These are phyloP conservation scores for Magallana gigas DNA, from an alignment of 1,140 invertebrate species.

Conservation along the genomic window DNA sequence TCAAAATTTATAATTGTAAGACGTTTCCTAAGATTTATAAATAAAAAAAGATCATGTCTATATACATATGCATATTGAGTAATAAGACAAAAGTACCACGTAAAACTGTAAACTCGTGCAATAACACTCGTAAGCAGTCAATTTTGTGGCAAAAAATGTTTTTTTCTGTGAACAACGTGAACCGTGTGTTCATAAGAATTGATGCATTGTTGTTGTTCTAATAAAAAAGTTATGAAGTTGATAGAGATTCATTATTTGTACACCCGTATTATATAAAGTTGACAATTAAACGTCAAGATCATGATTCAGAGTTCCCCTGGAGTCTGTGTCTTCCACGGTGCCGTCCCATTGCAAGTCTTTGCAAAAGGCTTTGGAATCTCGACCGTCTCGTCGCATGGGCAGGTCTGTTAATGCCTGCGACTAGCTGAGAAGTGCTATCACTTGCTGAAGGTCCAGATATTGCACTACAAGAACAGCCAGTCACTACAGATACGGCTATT, in stretches of 20 bases:
- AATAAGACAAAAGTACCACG: not conserved
- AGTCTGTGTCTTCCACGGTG: not conserved
- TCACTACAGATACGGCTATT: not conserved
- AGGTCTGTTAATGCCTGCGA: not conserved
- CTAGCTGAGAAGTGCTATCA: not conserved
- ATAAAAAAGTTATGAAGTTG: too few species aligned
- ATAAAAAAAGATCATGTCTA: not conserved
- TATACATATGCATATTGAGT: not conserved
- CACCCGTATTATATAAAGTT: not conserved
- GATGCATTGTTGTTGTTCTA: too few species aligned
- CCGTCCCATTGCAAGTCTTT: slow-evolving; percentile 8
- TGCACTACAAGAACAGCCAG: not conserved
- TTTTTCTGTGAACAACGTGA: too few species aligned
- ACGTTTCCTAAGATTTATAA: not conserved
- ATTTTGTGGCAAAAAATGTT: too few species aligned
- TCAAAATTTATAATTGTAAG: too few species aligned
- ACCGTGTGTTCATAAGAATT: too few species aligned
- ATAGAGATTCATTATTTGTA: not conserved
- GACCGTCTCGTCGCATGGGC: not conserved
- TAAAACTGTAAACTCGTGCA: not conserved
- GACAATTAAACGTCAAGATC: not conserved
- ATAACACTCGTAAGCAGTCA: not conserved
- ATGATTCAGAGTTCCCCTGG: not conserved
- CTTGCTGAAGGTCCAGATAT: not conserved
- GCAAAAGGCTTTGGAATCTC: not conserved